Evolutionary conservation across 2,797 vertebrate genomes (phyloP), one percentile per base, ranked within the genome.

Genomic region (Trachurus trachurus): DNA sequence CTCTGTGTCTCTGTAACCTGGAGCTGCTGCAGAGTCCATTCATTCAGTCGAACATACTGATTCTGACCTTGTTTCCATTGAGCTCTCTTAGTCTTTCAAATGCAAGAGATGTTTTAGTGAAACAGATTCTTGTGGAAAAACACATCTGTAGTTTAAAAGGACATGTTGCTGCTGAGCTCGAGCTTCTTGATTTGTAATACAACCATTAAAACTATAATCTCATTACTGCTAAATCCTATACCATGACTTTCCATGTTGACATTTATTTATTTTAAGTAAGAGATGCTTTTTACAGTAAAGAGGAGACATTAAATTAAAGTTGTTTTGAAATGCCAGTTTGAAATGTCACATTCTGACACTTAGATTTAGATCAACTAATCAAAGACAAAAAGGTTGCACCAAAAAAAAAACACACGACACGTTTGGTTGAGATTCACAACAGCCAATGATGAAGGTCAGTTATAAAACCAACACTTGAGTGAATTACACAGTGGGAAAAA

Each of bases 401-500:
- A 15, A n/a, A 22, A 71, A 15, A n/a, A 22, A 71, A 66, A 42
- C 5, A 26, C 5, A 26, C 4, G 2, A 21, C 44, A 17, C n/a
- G 5, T 66, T 52, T 44, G 17, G 21, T 29, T 54, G 31, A 56
- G 52, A 66, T 66, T 31, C 7, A 57, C 29, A 63, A 22, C n/a
- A 64, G 49, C 21, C 37, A 16, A n/a, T 47, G 37, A 52, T 19
- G 22, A 58, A 69, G 54, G 60, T 73, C 70, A 61, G 70, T 44
- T 42, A 66, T 53, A 47, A 72, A 63, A 49, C 26, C 34, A 22
- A 68, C 22, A 34, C 40, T 61, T 8, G 54, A 52, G 29, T 76
- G n/a, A 74, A 80, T 74, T 45, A 67, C 54, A 40, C 59, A 59
- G 62, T 71, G 49, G 44, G 26, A 56, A 58, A 50, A 39, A 71